Conservation (phyloP, 2,113 vertebrate genomes). For the Pelecanoides urinatrix region DNA sequence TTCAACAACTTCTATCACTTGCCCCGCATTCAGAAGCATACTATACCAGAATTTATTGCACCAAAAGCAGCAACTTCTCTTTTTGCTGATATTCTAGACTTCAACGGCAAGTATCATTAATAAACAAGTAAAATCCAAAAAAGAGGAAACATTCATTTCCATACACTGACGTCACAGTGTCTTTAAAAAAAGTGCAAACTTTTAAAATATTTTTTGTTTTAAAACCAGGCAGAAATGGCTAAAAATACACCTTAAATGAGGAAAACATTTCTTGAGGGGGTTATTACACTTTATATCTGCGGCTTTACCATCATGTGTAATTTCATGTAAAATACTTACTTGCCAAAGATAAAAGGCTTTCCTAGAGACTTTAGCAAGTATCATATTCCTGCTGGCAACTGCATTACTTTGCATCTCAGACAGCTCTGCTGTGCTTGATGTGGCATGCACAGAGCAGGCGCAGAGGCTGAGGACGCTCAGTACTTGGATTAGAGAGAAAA, state of each 20-base stretch:
- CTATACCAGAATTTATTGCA: background rate
- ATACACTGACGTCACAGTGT: background rate
- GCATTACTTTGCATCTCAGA: background rate
- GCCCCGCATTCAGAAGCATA: fast-evolving
- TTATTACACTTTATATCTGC: constrained; percentile 50
- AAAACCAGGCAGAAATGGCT: constrained; percentile 15
- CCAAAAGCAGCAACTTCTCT: background rate
- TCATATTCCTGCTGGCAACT: constrained; percentile 43
- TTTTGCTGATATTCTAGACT: background rate
- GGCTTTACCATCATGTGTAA: constrained; percentile 51
- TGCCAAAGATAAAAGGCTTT: constrained; percentile 58
- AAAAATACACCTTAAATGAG: constrained; percentile 4
- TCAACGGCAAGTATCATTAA: background rate
- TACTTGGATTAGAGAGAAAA: background rate
- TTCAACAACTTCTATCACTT: background rate
- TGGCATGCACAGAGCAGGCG: constrained; percentile 17
- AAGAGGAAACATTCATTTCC: background rate
- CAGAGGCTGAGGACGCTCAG: background rate
- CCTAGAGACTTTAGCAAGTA: constrained; percentile 45
- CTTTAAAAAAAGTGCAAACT: background rate
- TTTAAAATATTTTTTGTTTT: background rate
- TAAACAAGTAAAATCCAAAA: background rate
- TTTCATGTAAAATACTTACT: constrained; percentile 56
- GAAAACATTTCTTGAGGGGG: constrained; percentile 38
- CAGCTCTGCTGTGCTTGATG: constrained; percentile 11